Evolutionary conservation across 2,888 invertebrate genomes (phyloP), one percentile per base, ranked within the genome.

Genomic region (Eupithecia subfuscata): DNA sequence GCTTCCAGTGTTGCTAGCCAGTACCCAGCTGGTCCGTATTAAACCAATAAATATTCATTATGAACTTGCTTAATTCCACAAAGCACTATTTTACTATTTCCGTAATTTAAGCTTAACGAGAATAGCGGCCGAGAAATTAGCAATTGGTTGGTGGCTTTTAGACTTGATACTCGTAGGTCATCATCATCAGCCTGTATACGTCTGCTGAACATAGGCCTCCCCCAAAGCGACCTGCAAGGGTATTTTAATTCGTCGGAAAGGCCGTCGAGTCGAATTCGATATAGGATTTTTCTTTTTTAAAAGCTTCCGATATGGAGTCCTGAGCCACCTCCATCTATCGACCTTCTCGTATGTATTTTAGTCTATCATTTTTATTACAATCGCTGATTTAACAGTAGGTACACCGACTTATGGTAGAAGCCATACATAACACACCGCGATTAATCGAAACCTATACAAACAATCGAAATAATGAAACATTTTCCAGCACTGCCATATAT

Each of bases 21-120:
- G 84, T 82, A 81, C 85, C 80, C 90, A 90, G 91, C 90, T 92
- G 91, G 89, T 87, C 82, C 86, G 91, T 93, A 94, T 94, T 94
- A 94, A 94, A 91, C 86, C 92, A 82, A 92, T 94, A 94, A 94
- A 94, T 94, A 94, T 93, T 92, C 91, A 93, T 94, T 94, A 94
- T 91, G 90, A 92, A 92, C 89, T 94, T 90, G 91, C 91, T 93
- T 92, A 93, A 94, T 94, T 92, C 91, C 87, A 87, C 87, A 90
- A 87, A 87, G 86, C 89, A 89, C 90, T 93, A 91, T 90, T 91
- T 92, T 91, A 92, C 90, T 91, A 91, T 91, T 91, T 88, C 89
- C 87, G 89, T 92, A 92, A 92, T 92, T 92, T 89, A 87, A 89
- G 88, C 89, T 89, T 89, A 90, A 89, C 87, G 84, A 83, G 84